Evolutionary conservation across 2,888 invertebrate genomes (phyloP).

Genomic region (Tachina lurida): DNA sequence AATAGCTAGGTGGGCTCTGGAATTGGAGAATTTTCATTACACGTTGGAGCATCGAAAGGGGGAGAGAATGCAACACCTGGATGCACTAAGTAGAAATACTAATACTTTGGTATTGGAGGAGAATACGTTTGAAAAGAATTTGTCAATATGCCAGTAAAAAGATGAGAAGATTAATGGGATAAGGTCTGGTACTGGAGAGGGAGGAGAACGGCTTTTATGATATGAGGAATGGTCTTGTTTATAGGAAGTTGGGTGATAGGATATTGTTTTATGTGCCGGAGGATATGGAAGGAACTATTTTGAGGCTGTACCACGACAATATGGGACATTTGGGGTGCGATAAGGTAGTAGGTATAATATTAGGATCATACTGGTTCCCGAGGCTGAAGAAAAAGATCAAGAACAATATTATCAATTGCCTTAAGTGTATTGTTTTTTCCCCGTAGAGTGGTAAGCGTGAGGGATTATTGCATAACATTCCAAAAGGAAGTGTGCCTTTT

Average conservation of each 20-base stretch:
- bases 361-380: constrained; percentile 25
- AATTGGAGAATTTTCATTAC: constrained; percentile 41
- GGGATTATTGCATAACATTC: constrained; percentile 19
- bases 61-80: constrained; percentile 18
- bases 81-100: neutral
- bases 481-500: constrained; percentile 5
- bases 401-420: constrained; percentile 1
- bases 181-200: neutral
- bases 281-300: neutral
- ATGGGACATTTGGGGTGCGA: neutral
- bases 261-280: neutral
- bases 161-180: neutral
- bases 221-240: neutral
- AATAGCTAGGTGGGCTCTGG: constrained; percentile 37
- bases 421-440: neutral
- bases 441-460: neutral
- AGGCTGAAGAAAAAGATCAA: constrained; percentile 1
- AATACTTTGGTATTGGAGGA: too few species aligned
- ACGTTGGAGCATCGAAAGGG: constrained; percentile 28
- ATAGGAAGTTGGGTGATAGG: neutral
- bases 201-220: neutral
- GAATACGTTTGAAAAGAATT: too few species aligned
- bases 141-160: too few species aligned
- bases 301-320: neutral
- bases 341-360: neutral